phyloP scores from a whole-genome alignment of 2,797 vertebrate genomes.

The Crenuchus spilurus region DNA sequence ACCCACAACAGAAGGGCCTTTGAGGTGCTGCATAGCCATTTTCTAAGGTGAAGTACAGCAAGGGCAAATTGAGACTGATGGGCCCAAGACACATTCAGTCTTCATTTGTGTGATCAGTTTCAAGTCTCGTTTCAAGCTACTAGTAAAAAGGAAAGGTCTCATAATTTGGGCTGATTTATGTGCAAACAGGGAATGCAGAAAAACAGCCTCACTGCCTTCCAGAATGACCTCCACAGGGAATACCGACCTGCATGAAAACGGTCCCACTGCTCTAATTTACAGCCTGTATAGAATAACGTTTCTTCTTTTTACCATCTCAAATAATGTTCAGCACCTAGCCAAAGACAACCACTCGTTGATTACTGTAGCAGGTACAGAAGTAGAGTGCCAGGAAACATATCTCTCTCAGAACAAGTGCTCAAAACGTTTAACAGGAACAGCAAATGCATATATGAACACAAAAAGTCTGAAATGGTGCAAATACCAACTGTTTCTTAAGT shows the following conservation, averaged over 20 bases:
- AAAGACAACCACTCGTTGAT: slow-evolving; percentile 76
- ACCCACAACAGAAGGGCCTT: slow-evolving; percentile 34
- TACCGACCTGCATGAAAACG: slow-evolving; percentile 65
- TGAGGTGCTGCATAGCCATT: slow-evolving; percentile 32
- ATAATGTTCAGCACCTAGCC: slow-evolving; percentile 66
- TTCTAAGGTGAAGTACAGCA: slow-evolving; percentile 27
- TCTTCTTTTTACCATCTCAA: slow-evolving; percentile 72
- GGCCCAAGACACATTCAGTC: slow-evolving; percentile 52
- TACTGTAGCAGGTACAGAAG: slow-evolving; percentile 71
- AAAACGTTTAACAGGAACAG: slow-evolving; percentile 49
- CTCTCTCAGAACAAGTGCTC: slow-evolving; percentile 53
- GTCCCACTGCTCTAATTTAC: slow-evolving; percentile 76
- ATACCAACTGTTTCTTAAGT: slow-evolving; percentile 32
- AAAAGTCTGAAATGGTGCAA: not conserved
- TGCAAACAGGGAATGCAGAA: slow-evolving; percentile 53
- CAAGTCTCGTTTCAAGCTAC: slow-evolving; percentile 64
- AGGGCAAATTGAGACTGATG: slow-evolving; percentile 44
- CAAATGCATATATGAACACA: slow-evolving; percentile 50
- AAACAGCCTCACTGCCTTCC: slow-evolving; percentile 61
- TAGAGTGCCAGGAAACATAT: slow-evolving; percentile 48
- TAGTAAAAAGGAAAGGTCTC: slow-evolving; percentile 44
- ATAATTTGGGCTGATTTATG: slow-evolving; percentile 72
- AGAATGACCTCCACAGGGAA: slow-evolving; percentile 65
- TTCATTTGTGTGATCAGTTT: slow-evolving; percentile 65
- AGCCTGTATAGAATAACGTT: slow-evolving; percentile 75